A percentile compares a stretch with the other conserved stretches of the same genome.
These are phyloP conservation scores for Pyrochroa serraticornis DNA, from an alignment of 2,888 invertebrate species.

Conservation along the genomic window DNA sequence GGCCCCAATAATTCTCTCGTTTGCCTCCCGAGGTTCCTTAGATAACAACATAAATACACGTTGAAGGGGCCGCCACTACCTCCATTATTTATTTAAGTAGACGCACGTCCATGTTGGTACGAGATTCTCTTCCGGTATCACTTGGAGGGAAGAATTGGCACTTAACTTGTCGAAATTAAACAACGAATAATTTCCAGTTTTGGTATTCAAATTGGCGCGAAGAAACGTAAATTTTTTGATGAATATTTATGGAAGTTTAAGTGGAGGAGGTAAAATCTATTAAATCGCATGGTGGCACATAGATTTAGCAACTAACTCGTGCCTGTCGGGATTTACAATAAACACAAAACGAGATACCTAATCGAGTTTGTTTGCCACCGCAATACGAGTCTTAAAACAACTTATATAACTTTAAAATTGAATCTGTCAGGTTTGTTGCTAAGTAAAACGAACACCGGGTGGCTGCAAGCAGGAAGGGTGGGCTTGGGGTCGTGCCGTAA, in stretches of 20 bases:
- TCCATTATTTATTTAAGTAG: constrained; percentile 25
- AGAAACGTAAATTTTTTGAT: constrained; percentile 4
- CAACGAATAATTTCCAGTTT: constrained; percentile 16
- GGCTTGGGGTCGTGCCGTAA: not conserved
- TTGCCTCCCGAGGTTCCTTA: constrained; percentile 23
- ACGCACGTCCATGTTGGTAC: not conserved
- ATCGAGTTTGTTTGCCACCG: constrained; percentile 6
- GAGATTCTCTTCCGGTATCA: not conserved
- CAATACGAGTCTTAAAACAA: constrained; percentile 9
- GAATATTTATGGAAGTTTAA: constrained; percentile 14
- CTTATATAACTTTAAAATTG: constrained; percentile 15
- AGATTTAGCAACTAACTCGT: too few species aligned
- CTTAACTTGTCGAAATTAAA: constrained; percentile 8
- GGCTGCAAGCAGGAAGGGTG: not conserved
- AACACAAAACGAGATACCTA: not conserved
- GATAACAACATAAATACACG: constrained; percentile 21
- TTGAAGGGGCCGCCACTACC: constrained; percentile 20
- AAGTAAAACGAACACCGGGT: not conserved
- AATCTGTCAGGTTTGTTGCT: constrained; percentile 7
- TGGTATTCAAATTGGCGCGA: constrained; percentile 16
- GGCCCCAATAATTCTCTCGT: constrained; percentile 16
- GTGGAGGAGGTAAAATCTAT: constrained; percentile 9
- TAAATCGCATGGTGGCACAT: not conserved
- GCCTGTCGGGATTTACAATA: too few species aligned
- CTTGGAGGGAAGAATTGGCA: constrained; percentile 5